Conservation (phyloP, 2,797 vertebrate genomes). For the Momotus momota region DNA sequence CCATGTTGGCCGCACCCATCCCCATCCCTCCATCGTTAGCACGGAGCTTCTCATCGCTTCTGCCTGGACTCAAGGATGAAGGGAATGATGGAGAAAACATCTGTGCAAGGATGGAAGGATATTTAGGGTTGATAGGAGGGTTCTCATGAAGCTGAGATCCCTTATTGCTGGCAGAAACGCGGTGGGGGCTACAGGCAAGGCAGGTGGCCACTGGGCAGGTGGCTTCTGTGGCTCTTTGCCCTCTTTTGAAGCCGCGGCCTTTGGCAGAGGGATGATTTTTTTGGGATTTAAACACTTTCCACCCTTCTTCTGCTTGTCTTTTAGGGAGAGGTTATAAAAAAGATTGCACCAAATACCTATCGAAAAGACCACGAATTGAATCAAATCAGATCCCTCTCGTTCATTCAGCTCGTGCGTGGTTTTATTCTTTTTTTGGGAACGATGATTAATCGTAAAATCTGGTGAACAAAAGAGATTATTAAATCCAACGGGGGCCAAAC, state of each 20-base stretch:
- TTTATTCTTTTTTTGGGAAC: neutral
- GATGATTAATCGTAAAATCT: neutral
- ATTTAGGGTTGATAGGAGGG: neutral
- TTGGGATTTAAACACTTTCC: neutral
- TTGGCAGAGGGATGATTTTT: neutral
- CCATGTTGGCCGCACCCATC: rapidly evolving
- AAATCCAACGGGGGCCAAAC: neutral
- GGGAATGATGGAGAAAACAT: neutral
- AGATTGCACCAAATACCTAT: neutral
- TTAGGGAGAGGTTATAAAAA: neutral
- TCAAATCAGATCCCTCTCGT: neutral
- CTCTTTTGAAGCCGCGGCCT: neutral
- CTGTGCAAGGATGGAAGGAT: neutral
- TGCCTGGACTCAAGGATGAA: neutral
- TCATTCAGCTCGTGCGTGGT: neutral
- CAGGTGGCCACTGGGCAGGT: neutral
- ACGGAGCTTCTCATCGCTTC: neutral
- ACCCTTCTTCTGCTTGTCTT: neutral
- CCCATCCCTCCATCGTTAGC: rapidly evolving
- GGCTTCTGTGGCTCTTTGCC: neutral
- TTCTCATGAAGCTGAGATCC: neutral
- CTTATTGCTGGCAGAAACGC: neutral
- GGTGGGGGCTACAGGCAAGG: neutral
- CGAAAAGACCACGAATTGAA: neutral
- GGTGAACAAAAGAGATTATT: neutral